phyloP scores from a whole-genome alignment of 2,113 vertebrate genomes.

The Brachirus orientalis region DNA sequence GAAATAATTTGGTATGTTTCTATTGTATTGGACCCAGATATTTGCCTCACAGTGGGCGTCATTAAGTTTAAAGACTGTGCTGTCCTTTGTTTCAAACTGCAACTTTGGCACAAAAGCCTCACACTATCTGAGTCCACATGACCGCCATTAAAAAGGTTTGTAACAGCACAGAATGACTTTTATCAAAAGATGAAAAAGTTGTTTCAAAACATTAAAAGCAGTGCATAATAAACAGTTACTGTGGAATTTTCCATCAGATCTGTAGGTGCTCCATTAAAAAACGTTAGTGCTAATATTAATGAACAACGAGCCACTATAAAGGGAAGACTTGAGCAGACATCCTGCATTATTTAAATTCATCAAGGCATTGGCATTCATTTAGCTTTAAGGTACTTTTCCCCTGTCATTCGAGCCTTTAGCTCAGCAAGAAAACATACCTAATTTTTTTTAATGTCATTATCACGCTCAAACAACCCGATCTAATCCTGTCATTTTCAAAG shows the following conservation, averaged over 20 bases:
- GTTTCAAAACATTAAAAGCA: conserved; percentile 46
- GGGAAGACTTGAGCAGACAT: conserved; percentile 69
- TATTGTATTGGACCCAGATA: conserved; percentile 8
- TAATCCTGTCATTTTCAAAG: too few species aligned
- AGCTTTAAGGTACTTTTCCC: conserved; percentile 43
- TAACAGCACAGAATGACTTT: conserved; percentile 41
- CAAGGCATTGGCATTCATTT: conserved; percentile 48
- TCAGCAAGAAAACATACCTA: conserved; percentile 15
- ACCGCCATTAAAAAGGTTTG: conserved; percentile 23
- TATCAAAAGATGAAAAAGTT: conserved; percentile 49
- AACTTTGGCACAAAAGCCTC: conserved; percentile 59
- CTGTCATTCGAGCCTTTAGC: conserved; percentile 4
- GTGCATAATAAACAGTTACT: conserved; percentile 55
- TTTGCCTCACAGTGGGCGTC: conserved; percentile 21
- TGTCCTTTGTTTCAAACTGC: neutral
- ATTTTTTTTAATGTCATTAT: conserved; percentile 18
- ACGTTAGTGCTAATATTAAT: conserved; percentile 23
- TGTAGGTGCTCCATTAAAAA: conserved; percentile 39
- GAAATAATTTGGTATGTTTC: conserved; percentile 4
- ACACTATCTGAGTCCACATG: conserved; percentile 27
- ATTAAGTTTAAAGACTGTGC: neutral
- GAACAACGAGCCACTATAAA: conserved; percentile 37
- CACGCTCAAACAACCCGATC: conserved; percentile 25
- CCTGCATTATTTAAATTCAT: conserved; percentile 51
- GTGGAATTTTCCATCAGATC: conserved; percentile 25